Evolutionary conservation across 92 coral and sea anemone genomes (phyloP).

Genomic region (Zoanthus sociatus): DNA sequence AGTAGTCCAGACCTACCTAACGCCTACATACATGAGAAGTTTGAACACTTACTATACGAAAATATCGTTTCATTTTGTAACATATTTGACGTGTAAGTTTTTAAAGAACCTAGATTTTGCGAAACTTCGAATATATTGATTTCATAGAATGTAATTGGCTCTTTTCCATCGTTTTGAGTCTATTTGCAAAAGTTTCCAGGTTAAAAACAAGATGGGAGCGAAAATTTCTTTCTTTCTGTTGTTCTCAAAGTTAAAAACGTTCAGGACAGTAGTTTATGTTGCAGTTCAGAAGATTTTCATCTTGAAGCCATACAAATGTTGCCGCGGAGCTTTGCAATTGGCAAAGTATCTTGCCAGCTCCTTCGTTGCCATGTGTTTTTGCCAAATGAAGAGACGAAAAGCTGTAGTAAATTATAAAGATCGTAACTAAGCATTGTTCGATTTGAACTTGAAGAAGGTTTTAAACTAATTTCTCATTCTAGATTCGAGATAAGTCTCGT

Average conservation of each 20-base stretch:
- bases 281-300: background rate
- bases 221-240: background rate
- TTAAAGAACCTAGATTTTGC: background rate
- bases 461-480: background rate
- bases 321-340: background rate
- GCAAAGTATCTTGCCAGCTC: background rate
- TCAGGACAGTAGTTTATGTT: background rate
- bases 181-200: background rate
- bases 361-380: background rate
- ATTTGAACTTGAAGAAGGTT: background rate
- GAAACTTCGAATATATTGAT: background rate
- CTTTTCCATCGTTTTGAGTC: background rate
- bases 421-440: background rate
- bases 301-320: conserved; percentile 33
- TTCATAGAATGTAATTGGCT: background rate
- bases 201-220: background rate
- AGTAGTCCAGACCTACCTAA: background rate
- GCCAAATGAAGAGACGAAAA: background rate
- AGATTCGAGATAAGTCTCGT: background rate
- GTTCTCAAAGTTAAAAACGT: background rate
- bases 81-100: background rate
- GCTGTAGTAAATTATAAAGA: background rate
- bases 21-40: conserved; percentile 2
- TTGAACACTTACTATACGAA: background rate
- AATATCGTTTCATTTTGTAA: background rate